These are phyloP conservation scores for Karalla daura DNA, from an alignment of 2,797 vertebrate genomes.

Conservation along the genomic window DNA sequence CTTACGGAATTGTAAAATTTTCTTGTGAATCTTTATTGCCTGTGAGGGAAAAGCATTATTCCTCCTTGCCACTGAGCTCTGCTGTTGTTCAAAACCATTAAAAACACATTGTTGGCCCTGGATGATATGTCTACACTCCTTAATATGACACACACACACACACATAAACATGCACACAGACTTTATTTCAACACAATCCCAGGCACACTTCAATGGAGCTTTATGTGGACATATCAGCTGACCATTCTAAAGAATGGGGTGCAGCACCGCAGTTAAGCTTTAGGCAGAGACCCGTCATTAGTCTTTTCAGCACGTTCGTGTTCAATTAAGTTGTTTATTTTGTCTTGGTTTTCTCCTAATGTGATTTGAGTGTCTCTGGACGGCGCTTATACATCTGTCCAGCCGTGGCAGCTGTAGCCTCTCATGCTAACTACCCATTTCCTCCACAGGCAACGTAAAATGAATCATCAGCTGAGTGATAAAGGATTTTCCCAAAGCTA, in stretches of 20 bases:
- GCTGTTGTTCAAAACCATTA: slow-evolving; percentile 1
- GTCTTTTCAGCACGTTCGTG: not conserved
- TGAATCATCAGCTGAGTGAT: slow-evolving; percentile 49
- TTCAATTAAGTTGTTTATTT: slow-evolving; percentile 16
- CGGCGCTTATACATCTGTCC: slow-evolving; percentile 24
- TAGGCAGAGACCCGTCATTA: not conserved
- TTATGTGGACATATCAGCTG: too few species aligned
- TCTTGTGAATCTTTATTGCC: not conserved
- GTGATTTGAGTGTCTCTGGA: slow-evolving; percentile 25
- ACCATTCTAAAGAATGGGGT: not conserved
- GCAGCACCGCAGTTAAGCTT: not conserved
- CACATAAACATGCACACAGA: too few species aligned
- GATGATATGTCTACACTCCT: not conserved
- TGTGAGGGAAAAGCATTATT: not conserved
- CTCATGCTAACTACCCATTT: slow-evolving; percentile 51
- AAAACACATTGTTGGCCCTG: not conserved
- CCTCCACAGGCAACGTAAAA: slow-evolving; percentile 42
- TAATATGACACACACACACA: not conserved
- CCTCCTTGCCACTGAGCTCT: not conserved
- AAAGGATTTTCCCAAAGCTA: slow-evolving; percentile 52
- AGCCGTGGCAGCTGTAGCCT: slow-evolving; percentile 21
- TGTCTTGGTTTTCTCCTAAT: slow-evolving; percentile 35
- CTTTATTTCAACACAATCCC: not conserved
- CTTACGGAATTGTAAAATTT: too few species aligned
- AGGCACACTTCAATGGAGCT: not conserved